Evolutionary conservation across 2,113 vertebrate species (phyloP), one percentile per base, ranked within the genome.

Genomic region (Dendropsophus ebraccatus): DNA sequence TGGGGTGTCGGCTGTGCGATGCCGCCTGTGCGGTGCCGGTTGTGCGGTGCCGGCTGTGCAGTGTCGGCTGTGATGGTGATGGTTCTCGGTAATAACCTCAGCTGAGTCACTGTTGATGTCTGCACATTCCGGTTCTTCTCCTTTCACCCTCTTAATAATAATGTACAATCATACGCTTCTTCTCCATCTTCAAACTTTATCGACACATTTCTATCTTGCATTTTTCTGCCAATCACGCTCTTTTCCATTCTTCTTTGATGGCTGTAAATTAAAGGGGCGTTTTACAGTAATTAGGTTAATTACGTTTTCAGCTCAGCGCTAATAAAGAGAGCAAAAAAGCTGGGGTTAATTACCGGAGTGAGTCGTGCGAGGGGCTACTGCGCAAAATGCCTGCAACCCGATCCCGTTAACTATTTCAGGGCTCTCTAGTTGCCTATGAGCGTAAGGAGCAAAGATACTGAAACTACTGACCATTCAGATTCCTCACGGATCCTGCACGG

Each of bases 251-350:
- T 54, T 41, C 60, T 56, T 52, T 79, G 60, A 85, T 70, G 49
- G 32, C 49, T 85, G 45, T 74, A 79, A 85, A 79, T 70, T 54
- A 67, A 85, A 85, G 84, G 75, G 84, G 75, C 30, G 84, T 85
- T 85, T 69, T 56, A 16, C 45, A 54, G 75, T 79, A 85, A 85
- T 79, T 79, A 79, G 69, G 49, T 54, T 79, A 85, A 85, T 85
- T 56, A 70, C 30, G 28, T 79, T 79, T 85, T 70, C 84, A 37
- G 30, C 69, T 79, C 49, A 56, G 49, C 8, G 25, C 60, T 78
- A 85, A 85, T 79, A 79, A 79, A 69, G 30, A 70, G 19, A 12
- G 13, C n/a, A n/a, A n/a, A 52, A 79, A 70, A 70, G 75, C 47
- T 50, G 65, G 62, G 75, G 75, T 79, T 85, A 79, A 56, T 79